Percentiles rank a stretch among this genome's conserved stretches.
Conservation (phyloP, 1,140 invertebrate genomes). For the Lutraria rhynchaena region DNA sequence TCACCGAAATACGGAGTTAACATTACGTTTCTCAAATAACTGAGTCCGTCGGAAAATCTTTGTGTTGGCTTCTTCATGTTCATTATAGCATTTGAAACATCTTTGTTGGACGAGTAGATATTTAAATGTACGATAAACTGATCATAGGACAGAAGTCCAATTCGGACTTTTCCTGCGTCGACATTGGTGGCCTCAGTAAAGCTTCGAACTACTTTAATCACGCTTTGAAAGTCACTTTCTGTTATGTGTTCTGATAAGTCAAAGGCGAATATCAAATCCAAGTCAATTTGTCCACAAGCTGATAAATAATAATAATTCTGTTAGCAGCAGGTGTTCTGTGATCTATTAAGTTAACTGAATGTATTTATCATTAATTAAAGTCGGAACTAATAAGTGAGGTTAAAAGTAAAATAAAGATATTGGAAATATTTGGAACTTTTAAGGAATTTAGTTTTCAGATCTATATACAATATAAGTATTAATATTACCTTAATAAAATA, state of each 20-base stretch:
- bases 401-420: too few species aligned
- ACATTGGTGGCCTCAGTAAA: conserved; percentile 9
- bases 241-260: conserved; percentile 13
- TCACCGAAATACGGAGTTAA: conserved; percentile 23
- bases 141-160: conserved; percentile 6
- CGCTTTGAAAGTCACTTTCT: conserved; percentile 8
- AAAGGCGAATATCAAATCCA: conserved; percentile 22
- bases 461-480: too few species aligned
- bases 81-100: neutral
- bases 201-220: conserved; percentile 5
- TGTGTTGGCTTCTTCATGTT: neutral
- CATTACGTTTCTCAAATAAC: neutral
- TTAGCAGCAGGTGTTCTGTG: too few species aligned
- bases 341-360: too few species aligned
- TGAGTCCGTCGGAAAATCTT: neutral
- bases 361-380: too few species aligned
- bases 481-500: too few species aligned
- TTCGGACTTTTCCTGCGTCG: neutral
- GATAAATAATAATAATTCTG: neutral
- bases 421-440: too few species aligned
- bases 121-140: conserved; percentile 31
- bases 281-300: conserved; percentile 23
- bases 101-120: neutral
- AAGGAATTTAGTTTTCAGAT: too few species aligned
- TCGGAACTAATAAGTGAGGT: too few species aligned